These are phyloP conservation scores for Amblyopsis hoosieri DNA, from an alignment of 2,797 vertebrate genomes.

Conservation along the genomic window DNA sequence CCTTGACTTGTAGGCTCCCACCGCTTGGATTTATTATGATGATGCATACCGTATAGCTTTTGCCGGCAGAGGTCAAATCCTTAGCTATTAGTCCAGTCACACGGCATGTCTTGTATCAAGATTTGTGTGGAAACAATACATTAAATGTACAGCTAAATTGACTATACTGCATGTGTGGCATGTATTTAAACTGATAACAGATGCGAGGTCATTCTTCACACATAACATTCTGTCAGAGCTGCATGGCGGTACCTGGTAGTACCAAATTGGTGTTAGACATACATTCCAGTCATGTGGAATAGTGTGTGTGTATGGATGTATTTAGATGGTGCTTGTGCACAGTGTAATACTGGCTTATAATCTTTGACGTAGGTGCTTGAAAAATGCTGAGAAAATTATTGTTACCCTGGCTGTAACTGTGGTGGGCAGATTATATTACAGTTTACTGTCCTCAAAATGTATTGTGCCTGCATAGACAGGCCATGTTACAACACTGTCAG, in stretches of 20 bases:
- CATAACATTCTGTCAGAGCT: slow-evolving; percentile 18
- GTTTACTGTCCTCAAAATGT: too few relatives aligned
- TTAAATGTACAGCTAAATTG: slow-evolving; percentile 31
- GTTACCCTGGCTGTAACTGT: too few relatives aligned
- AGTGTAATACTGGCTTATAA: too few relatives aligned
- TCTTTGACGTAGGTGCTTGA: too few relatives aligned
- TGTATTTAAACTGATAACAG: slow-evolving; percentile 50
- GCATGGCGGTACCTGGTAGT: slow-evolving; percentile 61
- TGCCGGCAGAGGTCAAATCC: slow-evolving; percentile 21
- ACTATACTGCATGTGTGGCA: slow-evolving; percentile 21
- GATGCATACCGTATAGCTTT: slow-evolving; percentile 4
- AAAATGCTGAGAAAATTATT: too few relatives aligned
- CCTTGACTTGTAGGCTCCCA: background rate
- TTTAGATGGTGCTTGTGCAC: background rate
- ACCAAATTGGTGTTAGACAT: slow-evolving; percentile 30
- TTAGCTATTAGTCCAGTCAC: slow-evolving; percentile 15
- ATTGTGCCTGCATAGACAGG: too few relatives aligned
- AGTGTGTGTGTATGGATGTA: background rate
- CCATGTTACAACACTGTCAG: too few relatives aligned
- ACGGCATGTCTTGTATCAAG: slow-evolving; percentile 18
- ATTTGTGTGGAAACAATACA: slow-evolving; percentile 4
- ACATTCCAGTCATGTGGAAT: background rate
- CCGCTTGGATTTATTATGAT: background rate
- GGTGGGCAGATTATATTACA: too few relatives aligned
- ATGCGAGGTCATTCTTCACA: slow-evolving; percentile 39